Evolutionary conservation across 2,888 invertebrate species (phyloP).

Genomic region (Helobdella robusta): DNA sequence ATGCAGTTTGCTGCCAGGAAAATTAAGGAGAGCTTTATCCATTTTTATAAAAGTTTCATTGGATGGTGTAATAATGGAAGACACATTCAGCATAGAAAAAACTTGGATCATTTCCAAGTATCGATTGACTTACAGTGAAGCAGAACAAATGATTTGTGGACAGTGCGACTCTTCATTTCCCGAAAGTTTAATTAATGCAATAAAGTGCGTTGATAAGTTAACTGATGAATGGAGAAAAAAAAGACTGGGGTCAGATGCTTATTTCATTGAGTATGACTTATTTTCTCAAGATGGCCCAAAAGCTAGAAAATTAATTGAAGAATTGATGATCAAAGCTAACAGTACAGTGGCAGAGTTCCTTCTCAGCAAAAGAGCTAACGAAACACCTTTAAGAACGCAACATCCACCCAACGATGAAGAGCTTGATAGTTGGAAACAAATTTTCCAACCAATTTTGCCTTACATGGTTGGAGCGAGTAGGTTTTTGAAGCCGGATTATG

Average conservation of each 20-base stretch:
- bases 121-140: slow-evolving; percentile 23
- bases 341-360: slow-evolving; percentile 38
- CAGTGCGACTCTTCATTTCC: not conserved
- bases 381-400: slow-evolving; percentile 35
- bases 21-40: slow-evolving; percentile 28
- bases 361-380: slow-evolving; percentile 35
- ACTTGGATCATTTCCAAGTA: not conserved
- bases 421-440: not conserved
- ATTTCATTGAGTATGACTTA: slow-evolving; percentile 1
- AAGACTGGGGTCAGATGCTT: slow-evolving; percentile 11
- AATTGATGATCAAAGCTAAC: slow-evolving; percentile 40
- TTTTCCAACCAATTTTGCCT: not conserved
- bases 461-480: not conserved
- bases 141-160: slow-evolving; percentile 12
- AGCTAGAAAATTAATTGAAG: slow-evolving; percentile 37
- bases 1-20: slow-evolving; percentile 51
- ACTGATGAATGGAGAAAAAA: slow-evolving; percentile 8
- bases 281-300: not conserved
- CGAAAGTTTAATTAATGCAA: not conserved
- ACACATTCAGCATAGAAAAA: not conserved
- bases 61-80: not conserved
- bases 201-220: slow-evolving; percentile 11
- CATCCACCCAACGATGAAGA: slow-evolving; percentile 1
- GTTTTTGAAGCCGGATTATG: slow-evolving; percentile 10
- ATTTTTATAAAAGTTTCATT: slow-evolving; percentile 12